phyloP scores from a whole-genome alignment of 2,888 invertebrate genomes.

The Linnaemya vulpina region DNA sequence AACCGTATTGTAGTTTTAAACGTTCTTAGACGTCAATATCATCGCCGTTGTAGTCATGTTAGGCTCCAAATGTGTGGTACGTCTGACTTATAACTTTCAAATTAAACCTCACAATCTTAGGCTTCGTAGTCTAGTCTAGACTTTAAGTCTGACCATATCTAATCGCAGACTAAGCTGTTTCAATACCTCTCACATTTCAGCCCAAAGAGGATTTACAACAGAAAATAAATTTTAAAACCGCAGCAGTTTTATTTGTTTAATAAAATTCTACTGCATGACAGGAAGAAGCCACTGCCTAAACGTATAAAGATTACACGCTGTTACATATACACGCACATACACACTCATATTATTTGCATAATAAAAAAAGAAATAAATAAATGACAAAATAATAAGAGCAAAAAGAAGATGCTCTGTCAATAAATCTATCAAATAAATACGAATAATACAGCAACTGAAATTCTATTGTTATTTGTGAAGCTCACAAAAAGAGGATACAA shows the following conservation, averaged over 20 bases:
- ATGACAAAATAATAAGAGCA: neutral
- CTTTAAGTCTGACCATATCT: too few relatives aligned
- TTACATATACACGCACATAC: neutral
- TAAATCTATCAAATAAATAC: conserved; percentile 33
- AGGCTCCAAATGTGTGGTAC: too few relatives aligned
- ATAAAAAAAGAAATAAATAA: neutral
- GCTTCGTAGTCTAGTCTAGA: too few relatives aligned
- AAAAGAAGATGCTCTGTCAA: conserved; percentile 23
- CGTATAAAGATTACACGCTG: neutral
- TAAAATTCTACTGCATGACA: neutral
- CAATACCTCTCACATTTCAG: too few relatives aligned
- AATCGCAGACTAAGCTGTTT: too few relatives aligned
- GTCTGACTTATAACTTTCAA: too few relatives aligned
- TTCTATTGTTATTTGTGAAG: conserved; percentile 28
- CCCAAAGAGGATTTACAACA: too few relatives aligned
- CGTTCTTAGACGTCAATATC: too few relatives aligned
- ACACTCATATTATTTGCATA: neutral
- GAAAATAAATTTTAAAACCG: neutral
- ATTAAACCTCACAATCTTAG: too few relatives aligned
- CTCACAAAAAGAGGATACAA: conserved; percentile 12
- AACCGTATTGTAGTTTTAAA: too few relatives aligned
- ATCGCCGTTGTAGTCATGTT: too few relatives aligned
- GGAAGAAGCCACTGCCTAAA: neutral
- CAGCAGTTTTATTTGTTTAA: neutral
- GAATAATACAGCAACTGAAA: conserved; percentile 19